Conservation (phyloP, 2,888 invertebrate species). For the Epirrita christyi region DNA sequence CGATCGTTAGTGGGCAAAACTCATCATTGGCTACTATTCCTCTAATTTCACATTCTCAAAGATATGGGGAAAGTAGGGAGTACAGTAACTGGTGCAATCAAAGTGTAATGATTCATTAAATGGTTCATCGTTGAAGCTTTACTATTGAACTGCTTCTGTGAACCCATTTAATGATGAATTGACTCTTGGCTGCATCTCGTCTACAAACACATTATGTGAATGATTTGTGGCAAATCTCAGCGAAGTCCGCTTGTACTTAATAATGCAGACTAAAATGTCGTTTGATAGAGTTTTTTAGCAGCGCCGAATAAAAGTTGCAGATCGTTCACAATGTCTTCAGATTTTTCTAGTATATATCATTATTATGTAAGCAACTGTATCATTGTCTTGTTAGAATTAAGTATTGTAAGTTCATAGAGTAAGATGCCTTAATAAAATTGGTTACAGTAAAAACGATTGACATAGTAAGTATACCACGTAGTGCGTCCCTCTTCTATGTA, state of each 20-base stretch:
- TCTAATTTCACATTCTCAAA: constrained; percentile 1
- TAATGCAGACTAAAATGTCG: not conserved
- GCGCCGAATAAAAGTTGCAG: not conserved
- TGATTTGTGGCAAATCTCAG: not conserved
- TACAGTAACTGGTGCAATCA: constrained; percentile 6
- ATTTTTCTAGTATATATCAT: too few relatives aligned
- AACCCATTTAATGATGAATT: constrained; percentile 8
- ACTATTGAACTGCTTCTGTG: constrained; percentile 4
- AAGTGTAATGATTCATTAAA: constrained; percentile 13
- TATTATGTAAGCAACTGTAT: not conserved
- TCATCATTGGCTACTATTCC: not conserved
- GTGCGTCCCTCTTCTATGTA: constrained; percentile 9
- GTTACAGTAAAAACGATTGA: constrained; percentile 19
- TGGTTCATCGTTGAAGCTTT: constrained; percentile 10
- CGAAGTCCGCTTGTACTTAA: not conserved
- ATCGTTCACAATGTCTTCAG: not conserved
- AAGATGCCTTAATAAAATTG: constrained; percentile 6
- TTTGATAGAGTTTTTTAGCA: not conserved
- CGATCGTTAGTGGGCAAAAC: not conserved
- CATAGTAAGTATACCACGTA: constrained; percentile 13
- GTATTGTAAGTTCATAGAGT: constrained; percentile 3
- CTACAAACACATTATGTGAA: constrained; percentile 4
- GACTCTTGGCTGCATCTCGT: not conserved
- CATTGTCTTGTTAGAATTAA: constrained; percentile 6
- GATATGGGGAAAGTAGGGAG: constrained; percentile 1